Evolutionary conservation across 2,888 invertebrate genomes (phyloP).

Genomic region (Acronicta aceris): DNA sequence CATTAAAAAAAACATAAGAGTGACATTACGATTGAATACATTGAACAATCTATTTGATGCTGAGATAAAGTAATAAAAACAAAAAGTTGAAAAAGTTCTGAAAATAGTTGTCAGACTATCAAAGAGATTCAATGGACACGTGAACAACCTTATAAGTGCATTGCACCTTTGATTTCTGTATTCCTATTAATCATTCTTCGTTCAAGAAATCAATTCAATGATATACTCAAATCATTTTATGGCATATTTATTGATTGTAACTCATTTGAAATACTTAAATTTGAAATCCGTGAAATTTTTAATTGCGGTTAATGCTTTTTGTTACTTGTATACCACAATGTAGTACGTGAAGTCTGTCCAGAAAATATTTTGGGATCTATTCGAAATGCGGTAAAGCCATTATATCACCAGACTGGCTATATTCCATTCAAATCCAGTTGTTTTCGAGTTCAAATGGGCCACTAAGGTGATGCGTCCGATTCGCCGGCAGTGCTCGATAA

Average conservation of each 20-base stretch:
- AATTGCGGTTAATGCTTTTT: conserved; percentile 55
- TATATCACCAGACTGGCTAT: conserved; percentile 39
- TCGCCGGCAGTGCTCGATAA: conserved; percentile 79
- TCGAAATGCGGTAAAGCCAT: conserved; percentile 34
- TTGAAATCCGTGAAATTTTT: conserved; percentile 62
- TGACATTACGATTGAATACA: conserved; percentile 10
- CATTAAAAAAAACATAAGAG: conserved; percentile 8
- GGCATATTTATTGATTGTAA: conserved; percentile 58
- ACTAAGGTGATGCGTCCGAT: conserved; percentile 82
- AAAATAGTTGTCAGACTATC: conserved; percentile 12
- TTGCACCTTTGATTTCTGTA: conserved; percentile 48
- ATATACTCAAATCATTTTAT: conserved; percentile 58
- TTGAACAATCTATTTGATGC: conserved; percentile 9
- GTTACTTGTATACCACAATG: conserved; percentile 44
- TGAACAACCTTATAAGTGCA: conserved; percentile 40
- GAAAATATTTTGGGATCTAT: conserved; percentile 35
- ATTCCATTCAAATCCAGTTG: conserved; percentile 68
- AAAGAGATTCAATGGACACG: conserved; percentile 16
- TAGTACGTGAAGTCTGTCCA: conserved; percentile 43
- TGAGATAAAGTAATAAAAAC: conserved; percentile 5
- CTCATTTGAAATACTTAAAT: conserved; percentile 57
- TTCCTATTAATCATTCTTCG: conserved; percentile 43
- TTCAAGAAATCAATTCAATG: conserved; percentile 51
- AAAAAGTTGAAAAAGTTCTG: conserved; percentile 17
- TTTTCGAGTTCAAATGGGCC: conserved; percentile 76